Evolutionary conservation across 2,888 invertebrate species (phyloP).

Genomic region (Sphaeridia pumilis): DNA sequence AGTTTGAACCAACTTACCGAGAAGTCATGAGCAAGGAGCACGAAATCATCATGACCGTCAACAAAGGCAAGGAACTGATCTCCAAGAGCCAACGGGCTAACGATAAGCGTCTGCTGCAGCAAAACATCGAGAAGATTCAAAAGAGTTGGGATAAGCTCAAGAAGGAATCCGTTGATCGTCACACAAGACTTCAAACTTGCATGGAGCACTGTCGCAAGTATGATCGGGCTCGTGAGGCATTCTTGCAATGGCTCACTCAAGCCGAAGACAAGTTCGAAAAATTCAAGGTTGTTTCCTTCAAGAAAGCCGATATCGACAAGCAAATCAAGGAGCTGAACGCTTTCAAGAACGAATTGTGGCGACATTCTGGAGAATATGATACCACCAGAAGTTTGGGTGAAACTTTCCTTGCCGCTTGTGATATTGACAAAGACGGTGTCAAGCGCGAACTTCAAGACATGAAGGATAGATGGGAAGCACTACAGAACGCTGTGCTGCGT

Average conservation of each 20-base stretch:
- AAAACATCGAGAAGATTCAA: slow-evolving; percentile 78
- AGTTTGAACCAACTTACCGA: slow-evolving; percentile 62
- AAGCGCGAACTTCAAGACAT: slow-evolving; percentile 66
- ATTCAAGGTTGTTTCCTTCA: slow-evolving; percentile 61
- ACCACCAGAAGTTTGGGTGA: slow-evolving; percentile 75
- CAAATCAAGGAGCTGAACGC: slow-evolving; percentile 76
- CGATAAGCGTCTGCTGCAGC: slow-evolving; percentile 53
- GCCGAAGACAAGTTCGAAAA: slow-evolving; percentile 73
- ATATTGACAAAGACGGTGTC: slow-evolving; percentile 81
- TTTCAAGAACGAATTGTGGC: slow-evolving; percentile 86
- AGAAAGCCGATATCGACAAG: slow-evolving; percentile 72
- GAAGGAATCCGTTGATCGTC: slow-evolving; percentile 72
- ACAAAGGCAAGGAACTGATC: slow-evolving; percentile 69
- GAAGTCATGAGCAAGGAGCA: slow-evolving; percentile 81
- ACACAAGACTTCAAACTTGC: slow-evolving; percentile 75
- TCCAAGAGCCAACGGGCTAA: slow-evolving; percentile 40
- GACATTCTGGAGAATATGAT: slow-evolving; percentile 86
- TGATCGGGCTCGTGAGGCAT: slow-evolving; percentile 68
- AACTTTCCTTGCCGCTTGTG: slow-evolving; percentile 74
- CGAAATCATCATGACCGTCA: slow-evolving; percentile 84
- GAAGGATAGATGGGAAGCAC: slow-evolving; percentile 78
- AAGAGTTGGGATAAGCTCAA: slow-evolving; percentile 84
- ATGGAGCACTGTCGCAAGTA: slow-evolving; percentile 82
- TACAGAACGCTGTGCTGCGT: slow-evolving; percentile 69
- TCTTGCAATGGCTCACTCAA: slow-evolving; percentile 76